Base-by-base conservation (phyloP, 2,113 vertebrate species). In the Leucoraja erinaceus region DNA sequence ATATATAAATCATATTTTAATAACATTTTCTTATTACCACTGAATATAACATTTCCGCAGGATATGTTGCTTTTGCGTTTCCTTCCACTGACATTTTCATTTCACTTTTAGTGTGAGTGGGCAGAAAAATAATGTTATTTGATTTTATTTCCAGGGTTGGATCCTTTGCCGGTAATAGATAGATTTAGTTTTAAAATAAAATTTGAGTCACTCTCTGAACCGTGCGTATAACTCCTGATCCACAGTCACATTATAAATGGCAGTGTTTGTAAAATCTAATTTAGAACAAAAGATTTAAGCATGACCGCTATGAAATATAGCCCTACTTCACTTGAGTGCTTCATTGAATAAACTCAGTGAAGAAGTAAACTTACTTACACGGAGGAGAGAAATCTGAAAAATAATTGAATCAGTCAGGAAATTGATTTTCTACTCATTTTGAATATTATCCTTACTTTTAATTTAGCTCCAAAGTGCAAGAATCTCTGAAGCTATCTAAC, bases 1-100 rank as follows among this genome's bases (percentile, higher is more conserved):
- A 88, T 88, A 66, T 66, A 88, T 88, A 88, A 66, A 66, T 63
- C 83, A 63, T 86, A 88, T 63, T 88, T 88, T 88, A 63, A 88
- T 88, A 66, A 88, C 28, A 88, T 88, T 63, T 88, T 66, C 83
- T 88, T 59, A 66, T 88, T 88, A 88, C 59, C 59, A 33, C 59
- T 66, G 59, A 88, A 88, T 31, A 31, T 18, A 88, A 88, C 83
- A 88, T 18, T 88, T 88, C n/a, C 5, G n/a, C 28, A 6, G 59
- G 59, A 66, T 63, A 28, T 63, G 14, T 31, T 6, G 59, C 18
- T 63, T 88, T 66, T n/a, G 59, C n/a, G 14, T 66, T 66, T 14
- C 83, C 83, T 66, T 66, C n/a, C 9, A 33, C 75, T 77, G n/a
- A 77, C 75, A 33, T 77, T 77, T 28, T 22, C 25, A 75, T 75